Evolutionary conservation across 2,888 invertebrate species (phyloP), one percentile per base, ranked within the genome.

Genomic region (Drosophila quinaria): DNA sequence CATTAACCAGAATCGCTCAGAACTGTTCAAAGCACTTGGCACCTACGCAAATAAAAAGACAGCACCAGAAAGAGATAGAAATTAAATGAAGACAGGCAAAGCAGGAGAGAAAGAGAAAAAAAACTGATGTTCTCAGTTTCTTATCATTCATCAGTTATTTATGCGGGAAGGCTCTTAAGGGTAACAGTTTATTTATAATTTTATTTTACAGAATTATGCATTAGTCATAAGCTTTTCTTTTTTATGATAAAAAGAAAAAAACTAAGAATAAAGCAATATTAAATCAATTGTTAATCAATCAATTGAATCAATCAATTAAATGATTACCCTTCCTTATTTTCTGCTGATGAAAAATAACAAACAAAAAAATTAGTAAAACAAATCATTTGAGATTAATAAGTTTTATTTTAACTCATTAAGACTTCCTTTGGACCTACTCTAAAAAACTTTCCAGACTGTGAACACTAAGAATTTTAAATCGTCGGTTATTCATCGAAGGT

Each of bases 1-100:
- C 42, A 13, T 41, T 47, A 69, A 74, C 78, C 69, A 69, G 74
- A 58, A 33, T 42, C 15, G 41, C 56, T 39, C 39, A 51, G 51
- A 64, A 50, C 58, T 1, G 33, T n/a, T 19, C 17, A 35, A 50
- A 35, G 19, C 64, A 44, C 58, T 58, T 58, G 25, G 58, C 58
- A 58, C 64, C 64, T 50, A 54, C 39, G 25, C 56, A 55, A 59
- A 25, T 47, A 46, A 13, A 25, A 37, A 13, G 19, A 11, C 44
- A 25, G 35, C 15, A 9, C 25, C 29, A 41, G 8, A 46, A 17
- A 47, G 15, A 33, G 42, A 44, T 29, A 17, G 33, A 33, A 44
- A 37, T 31, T 19, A 15, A 42, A 55, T 17, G 6, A 31, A 17
- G 10, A 31, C 9, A 15, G 13, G n/a, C 8, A n/a, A 3, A 39